Evolutionary conservation across 2,113 vertebrate genomes (phyloP).

Genomic region (Choloepus hoffmanni): DNA sequence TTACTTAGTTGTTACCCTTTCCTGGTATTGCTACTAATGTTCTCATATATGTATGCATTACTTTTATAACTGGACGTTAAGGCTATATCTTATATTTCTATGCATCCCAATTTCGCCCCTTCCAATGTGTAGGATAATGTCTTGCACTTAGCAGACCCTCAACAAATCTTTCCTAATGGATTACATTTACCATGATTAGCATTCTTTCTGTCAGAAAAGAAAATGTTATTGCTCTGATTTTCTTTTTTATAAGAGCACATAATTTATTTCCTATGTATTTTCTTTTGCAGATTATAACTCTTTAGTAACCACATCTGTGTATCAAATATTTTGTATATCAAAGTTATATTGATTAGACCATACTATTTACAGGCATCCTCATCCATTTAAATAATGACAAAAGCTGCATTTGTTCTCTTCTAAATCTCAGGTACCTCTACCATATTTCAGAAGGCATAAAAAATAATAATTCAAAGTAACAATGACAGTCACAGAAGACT

Average conservation of each 20-base stretch:
- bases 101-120: not conserved
- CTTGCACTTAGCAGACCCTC: not conserved
- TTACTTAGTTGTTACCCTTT: not conserved
- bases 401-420: not conserved
- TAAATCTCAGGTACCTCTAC: not conserved
- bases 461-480: not conserved
- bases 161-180: not conserved
- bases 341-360: not conserved
- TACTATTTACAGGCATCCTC: not conserved
- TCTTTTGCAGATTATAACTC: not conserved
- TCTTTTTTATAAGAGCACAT: not conserved
- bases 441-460: not conserved
- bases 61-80: not conserved
- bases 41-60: not conserved
- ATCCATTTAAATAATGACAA: not conserved
- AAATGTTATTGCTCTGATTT: not conserved
- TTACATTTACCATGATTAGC: not conserved
- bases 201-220: not conserved
- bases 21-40: not conserved
- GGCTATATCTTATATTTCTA: not conserved
- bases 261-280: constrained; percentile 47
- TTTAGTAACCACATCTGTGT: not conserved
- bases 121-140: not conserved
- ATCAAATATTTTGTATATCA: not conserved
- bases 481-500: not conserved